These are phyloP conservation scores for Darevskia nairensis DNA, from an alignment of 2,797 vertebrate species.

Conservation along the genomic window DNA sequence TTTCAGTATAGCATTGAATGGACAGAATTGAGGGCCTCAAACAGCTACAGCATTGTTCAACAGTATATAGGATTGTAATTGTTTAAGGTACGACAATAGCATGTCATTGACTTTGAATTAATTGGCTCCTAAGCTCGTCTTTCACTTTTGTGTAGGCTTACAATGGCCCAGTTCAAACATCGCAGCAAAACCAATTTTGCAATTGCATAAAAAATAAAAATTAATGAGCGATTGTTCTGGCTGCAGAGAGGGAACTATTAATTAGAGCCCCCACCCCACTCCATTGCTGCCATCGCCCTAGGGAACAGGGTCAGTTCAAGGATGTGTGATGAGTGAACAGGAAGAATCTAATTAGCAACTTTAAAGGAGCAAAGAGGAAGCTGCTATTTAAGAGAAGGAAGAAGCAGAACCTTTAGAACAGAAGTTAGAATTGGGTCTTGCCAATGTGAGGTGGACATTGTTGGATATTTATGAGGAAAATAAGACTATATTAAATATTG, in stretches of 20 bases:
- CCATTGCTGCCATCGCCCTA: not conserved
- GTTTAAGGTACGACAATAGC: slow-evolving; percentile 14
- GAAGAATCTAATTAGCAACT: not conserved
- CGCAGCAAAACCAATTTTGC: not conserved
- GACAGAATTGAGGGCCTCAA: slow-evolving; percentile 25
- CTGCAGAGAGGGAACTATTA: not conserved
- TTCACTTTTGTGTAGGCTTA: slow-evolving; percentile 47
- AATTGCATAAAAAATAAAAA: not conserved
- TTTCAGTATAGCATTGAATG: slow-evolving; percentile 20
- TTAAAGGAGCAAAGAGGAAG: not conserved
- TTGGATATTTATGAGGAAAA: not conserved
- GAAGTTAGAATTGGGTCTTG: not conserved
- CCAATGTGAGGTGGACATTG: not conserved
- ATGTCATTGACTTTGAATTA: slow-evolving; percentile 33
- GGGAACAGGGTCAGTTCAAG: not conserved
- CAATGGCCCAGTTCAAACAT: not conserved
- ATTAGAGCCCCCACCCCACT: not conserved
- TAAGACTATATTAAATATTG: not conserved
- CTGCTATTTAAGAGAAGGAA: not conserved
- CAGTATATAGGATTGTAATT: not conserved
- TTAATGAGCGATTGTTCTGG: not conserved
- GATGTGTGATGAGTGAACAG: not conserved
- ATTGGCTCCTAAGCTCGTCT: slow-evolving; percentile 19
- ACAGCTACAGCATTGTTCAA: slow-evolving; percentile 23
- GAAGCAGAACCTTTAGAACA: not conserved